phyloP scores from a whole-genome alignment of 2,797 vertebrate genomes.

The Macroramphosus scolopax region DNA sequence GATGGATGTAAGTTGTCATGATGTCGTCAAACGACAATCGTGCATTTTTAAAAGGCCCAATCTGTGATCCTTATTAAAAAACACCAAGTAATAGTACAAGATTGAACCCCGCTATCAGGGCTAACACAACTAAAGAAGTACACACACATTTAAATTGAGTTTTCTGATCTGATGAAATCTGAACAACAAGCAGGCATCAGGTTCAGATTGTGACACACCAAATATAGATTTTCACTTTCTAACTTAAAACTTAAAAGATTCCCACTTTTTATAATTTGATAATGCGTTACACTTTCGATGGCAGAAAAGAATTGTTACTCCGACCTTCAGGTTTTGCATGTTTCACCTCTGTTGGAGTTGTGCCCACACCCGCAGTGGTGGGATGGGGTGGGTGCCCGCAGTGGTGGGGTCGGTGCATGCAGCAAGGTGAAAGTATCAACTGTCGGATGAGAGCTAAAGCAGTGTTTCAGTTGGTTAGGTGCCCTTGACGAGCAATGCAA shows the following conservation, averaged over 20 bases:
- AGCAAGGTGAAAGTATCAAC: too few species aligned
- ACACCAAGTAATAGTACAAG: too few species aligned
- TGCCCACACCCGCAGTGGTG: background rate
- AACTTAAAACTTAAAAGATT: too few species aligned
- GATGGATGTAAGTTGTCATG: conserved; percentile 6
- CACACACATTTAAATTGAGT: too few species aligned
- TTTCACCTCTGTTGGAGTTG: conserved; percentile 19
- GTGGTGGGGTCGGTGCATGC: conserved; percentile 4
- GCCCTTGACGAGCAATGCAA: background rate
- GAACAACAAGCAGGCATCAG: too few species aligned
- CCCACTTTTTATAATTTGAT: too few species aligned
- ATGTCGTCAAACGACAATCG: conserved; percentile 10
- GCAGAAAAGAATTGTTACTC: conserved; percentile 9
- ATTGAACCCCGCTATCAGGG: background rate
- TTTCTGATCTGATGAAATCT: too few species aligned
- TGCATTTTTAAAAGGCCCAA: conserved; percentile 4
- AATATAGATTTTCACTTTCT: too few species aligned
- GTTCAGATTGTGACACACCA: too few species aligned
- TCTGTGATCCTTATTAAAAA: conserved; percentile 6
- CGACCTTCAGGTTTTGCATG: conserved; percentile 5
- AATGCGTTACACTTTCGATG: too few species aligned
- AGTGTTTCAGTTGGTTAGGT: background rate
- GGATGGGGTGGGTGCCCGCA: conserved; percentile 7
- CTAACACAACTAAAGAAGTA: background rate
- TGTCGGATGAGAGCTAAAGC: conserved; percentile 4